Evolutionary conservation across 1,140 invertebrate genomes (phyloP).

Genomic region (Cotesia glomerata): DNA sequence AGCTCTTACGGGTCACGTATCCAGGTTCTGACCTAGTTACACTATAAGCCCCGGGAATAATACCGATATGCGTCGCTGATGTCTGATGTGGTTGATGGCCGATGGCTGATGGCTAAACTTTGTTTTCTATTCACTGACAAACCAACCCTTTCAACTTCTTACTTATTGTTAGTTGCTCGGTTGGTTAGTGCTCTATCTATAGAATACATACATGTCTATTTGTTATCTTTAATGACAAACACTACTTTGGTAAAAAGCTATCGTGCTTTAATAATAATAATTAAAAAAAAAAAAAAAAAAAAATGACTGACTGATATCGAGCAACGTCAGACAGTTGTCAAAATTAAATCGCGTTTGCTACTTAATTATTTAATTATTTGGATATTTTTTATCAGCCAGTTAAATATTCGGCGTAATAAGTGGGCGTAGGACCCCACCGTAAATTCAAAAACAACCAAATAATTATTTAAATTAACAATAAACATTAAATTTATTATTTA

Average conservation of each 20-base stretch:
- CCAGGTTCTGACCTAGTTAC: constrained; percentile 36
- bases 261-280: constrained; percentile 15
- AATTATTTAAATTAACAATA: too few relatives aligned
- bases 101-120: neutral
- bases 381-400: constrained; percentile 11
- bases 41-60: constrained; percentile 32
- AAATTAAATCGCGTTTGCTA: constrained; percentile 48
- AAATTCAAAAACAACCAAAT: too few relatives aligned
- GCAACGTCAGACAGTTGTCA: constrained; percentile 51
- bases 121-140: constrained; percentile 31
- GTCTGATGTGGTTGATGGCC: too few relatives aligned
- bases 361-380: constrained; percentile 42
- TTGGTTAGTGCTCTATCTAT: too few relatives aligned
- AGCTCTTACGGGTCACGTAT: constrained; percentile 29
- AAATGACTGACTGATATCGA: constrained; percentile 9
- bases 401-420: constrained; percentile 7
- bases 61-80: constrained; percentile 7
- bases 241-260: too few relatives aligned
- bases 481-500: too few relatives aligned
- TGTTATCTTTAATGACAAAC: too few relatives aligned
- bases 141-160: neutral
- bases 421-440: too few relatives aligned
- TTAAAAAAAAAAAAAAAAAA: neutral
- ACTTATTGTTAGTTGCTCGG: neutral
- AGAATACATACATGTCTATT: too few relatives aligned